Conservation (phyloP, 2,888 invertebrate species). For the Trissolcus brochymenae region DNA sequence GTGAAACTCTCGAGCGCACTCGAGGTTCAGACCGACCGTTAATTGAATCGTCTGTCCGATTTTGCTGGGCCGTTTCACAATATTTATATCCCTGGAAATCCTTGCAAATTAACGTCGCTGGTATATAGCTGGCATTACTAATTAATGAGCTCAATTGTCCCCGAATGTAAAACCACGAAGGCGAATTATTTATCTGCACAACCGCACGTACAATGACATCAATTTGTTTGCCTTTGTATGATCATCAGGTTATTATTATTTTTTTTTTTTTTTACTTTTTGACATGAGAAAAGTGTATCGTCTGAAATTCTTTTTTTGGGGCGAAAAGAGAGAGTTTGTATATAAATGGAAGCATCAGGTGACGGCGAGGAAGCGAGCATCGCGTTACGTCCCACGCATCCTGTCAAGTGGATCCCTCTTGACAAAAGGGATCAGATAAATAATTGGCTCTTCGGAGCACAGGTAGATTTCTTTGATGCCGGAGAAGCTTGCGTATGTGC, state of each 20-base stretch:
- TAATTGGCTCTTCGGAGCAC: conserved; percentile 74
- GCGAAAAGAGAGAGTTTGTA: background rate
- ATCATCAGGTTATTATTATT: too few relatives aligned
- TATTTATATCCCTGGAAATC: conserved; percentile 18
- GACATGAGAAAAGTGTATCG: conserved; percentile 11
- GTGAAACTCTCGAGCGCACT: conserved; percentile 19
- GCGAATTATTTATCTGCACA: conserved; percentile 11
- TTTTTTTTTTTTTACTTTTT: too few relatives aligned
- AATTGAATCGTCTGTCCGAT: conserved; percentile 21
- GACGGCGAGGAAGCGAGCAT: conserved; percentile 73
- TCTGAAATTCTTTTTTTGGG: conserved; percentile 8
- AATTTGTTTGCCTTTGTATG: too few relatives aligned
- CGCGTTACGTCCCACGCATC: conserved; percentile 75
- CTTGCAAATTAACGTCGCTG: background rate
- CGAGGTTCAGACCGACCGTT: conserved; percentile 2
- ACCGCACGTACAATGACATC: background rate
- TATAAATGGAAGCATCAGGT: conserved; percentile 64
- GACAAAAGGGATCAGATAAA: conserved; percentile 74
- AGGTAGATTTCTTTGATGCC: conserved; percentile 73
- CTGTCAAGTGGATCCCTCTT: conserved; percentile 73
- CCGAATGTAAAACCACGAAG: conserved; percentile 23
- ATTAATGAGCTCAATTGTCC: background rate
- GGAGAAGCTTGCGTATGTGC: conserved; percentile 68
- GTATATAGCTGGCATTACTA: background rate
- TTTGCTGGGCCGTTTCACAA: conserved; percentile 14